phyloP scores from a whole-genome alignment of 2,797 vertebrate genomes.

The Gymnodraco acuticeps region DNA sequence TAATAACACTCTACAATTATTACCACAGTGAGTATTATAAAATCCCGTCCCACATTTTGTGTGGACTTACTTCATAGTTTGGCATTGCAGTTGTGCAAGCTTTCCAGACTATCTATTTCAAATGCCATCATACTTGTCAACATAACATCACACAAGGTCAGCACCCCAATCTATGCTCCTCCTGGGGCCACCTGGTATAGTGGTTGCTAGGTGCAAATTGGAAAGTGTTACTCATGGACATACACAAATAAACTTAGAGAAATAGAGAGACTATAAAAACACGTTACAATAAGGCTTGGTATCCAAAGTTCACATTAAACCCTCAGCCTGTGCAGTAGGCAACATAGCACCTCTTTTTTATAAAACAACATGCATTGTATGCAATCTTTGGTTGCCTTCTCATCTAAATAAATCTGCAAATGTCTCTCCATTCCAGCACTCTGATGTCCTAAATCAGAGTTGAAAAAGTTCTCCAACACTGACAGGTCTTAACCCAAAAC shows the following conservation, averaged over 20 bases:
- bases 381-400: neutral
- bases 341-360: neutral
- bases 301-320: conserved; percentile 4
- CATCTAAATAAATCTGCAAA: too few relatives aligned
- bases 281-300: neutral
- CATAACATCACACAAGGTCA: conserved; percentile 83
- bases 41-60: neutral
- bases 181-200: conserved; percentile 70
- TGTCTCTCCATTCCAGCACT: too few relatives aligned
- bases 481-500: too few relatives aligned
- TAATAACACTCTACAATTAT: neutral
- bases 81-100: conserved; percentile 62
- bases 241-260: conserved; percentile 20
- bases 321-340: neutral
- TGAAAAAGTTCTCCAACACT: too few relatives aligned
- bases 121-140: conserved; percentile 84
- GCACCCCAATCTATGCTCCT: conserved; percentile 79
- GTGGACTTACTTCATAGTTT: conserved; percentile 41
- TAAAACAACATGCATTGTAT: neutral
- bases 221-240: conserved; percentile 64
- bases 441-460: too few relatives aligned
- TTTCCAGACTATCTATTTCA: conserved; percentile 78
- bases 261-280: conserved; percentile 9
- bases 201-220: conserved; percentile 74
- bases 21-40: conserved; percentile 7